A percentile compares a stretch with the other conserved stretches of the same genome.
These are phyloP conservation scores for Ligdia adustata DNA, from an alignment of 2,888 invertebrate genomes.

Conservation along the genomic window DNA sequence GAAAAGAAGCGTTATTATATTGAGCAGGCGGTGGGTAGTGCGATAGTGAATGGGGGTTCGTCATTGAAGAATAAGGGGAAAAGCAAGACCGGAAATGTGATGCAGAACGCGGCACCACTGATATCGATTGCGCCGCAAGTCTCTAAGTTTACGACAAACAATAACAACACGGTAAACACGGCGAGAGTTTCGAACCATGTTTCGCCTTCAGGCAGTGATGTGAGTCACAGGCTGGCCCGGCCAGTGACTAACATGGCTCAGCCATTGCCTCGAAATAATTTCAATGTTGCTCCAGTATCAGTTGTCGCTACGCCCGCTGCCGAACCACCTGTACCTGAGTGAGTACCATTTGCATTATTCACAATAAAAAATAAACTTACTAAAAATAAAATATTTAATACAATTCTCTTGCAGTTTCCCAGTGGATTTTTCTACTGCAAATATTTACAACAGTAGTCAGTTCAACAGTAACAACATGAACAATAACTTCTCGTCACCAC, in stretches of 20 bases:
- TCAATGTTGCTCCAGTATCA: constrained; percentile 40
- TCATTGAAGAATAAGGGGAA: constrained; percentile 62
- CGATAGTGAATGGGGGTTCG: constrained; percentile 60
- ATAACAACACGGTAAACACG: constrained; percentile 56
- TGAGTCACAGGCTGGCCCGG: constrained; percentile 64
- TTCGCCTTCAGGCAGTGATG: constrained; percentile 49
- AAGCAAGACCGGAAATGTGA: constrained; percentile 58
- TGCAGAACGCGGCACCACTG: constrained; percentile 55
- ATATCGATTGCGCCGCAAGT: constrained; percentile 70
- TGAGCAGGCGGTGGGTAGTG: constrained; percentile 55
- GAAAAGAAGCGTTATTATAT: constrained; percentile 92
- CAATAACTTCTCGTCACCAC: constrained; percentile 58
- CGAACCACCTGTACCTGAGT: constrained; percentile 70
- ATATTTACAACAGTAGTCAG: constrained; percentile 87
- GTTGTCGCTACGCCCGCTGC: constrained; percentile 25
- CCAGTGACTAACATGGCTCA: constrained; percentile 59
- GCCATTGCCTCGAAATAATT: constrained; percentile 49
- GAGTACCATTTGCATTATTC: constrained; percentile 43
- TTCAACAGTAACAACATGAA: constrained; percentile 64
- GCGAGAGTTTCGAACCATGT: constrained; percentile 64
- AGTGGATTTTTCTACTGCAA: constrained; percentile 89
- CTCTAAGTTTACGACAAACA: constrained; percentile 54
- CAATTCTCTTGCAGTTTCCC: constrained; percentile 80
- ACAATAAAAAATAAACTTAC: too few species aligned
- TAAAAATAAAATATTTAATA: not conserved